Evolutionary conservation across 2,797 vertebrate species (phyloP).

Genomic region (Platalea minor): DNA sequence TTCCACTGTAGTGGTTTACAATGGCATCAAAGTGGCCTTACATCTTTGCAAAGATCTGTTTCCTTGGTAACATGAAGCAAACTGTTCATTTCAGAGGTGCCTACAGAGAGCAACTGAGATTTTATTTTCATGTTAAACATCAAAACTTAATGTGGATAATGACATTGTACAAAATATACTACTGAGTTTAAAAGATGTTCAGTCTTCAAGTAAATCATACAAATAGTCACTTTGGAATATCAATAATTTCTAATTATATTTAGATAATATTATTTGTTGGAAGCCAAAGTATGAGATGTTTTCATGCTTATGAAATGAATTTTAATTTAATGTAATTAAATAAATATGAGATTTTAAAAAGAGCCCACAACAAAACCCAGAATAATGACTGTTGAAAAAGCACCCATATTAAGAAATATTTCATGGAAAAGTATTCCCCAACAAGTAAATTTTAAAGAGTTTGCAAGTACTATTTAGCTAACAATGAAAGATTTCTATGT

Average conservation of each 20-base stretch:
- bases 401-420: background rate
- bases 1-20: conserved; percentile 71
- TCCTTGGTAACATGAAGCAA: conserved; percentile 72
- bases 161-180: background rate
- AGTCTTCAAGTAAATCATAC: background rate
- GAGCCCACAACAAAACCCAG: background rate
- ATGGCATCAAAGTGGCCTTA: conserved; percentile 68
- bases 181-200: background rate
- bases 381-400: background rate
- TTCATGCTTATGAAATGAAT: background rate
- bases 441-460: background rate
- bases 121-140: conserved; percentile 50
- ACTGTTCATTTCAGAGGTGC: conserved; percentile 54
- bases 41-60: conserved; percentile 70
- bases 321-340: background rate
- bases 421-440: background rate
- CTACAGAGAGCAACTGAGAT: conserved; percentile 26
- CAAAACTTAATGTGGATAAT: conserved; percentile 28
- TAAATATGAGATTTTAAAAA: background rate
- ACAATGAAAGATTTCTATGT: background rate
- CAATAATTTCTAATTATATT: background rate
- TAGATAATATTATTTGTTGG: background rate
- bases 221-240: background rate
- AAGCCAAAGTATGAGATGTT: background rate
- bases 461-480: background rate